These are phyloP conservation scores for Calonectris borealis DNA, from an alignment of 2,113 vertebrate species.

Conservation along the genomic window DNA sequence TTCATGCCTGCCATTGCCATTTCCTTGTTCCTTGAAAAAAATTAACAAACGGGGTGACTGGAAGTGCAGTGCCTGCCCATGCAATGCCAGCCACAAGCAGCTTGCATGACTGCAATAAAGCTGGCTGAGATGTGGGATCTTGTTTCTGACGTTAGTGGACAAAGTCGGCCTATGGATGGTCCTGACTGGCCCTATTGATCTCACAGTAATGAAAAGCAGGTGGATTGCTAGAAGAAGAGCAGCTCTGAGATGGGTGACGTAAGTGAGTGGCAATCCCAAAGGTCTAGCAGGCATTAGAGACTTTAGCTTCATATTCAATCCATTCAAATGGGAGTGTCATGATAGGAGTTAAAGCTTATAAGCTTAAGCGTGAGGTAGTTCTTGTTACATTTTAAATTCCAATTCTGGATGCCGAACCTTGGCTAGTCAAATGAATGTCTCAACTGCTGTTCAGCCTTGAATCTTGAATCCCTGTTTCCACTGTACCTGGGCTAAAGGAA, in stretches of 20 bases:
- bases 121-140: neutral
- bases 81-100: neutral
- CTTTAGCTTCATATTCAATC: neutral
- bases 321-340: neutral
- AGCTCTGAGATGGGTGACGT: neutral
- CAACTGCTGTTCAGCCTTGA: neutral
- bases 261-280: neutral
- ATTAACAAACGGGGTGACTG: neutral
- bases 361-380: neutral
- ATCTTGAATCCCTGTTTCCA: neutral
- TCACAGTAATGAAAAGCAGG: neutral
- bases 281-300: neutral
- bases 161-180: neutral
- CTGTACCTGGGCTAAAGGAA: neutral
- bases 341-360: neutral
- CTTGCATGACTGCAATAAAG: neutral
- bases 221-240: neutral
- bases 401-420: neutral
- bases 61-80: neutral
- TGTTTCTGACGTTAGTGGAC: neutral
- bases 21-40: neutral
- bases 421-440: neutral
- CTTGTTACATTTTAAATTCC: neutral
- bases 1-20: neutral
- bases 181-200: neutral